Percentiles rank a stretch among this genome's conserved stretches.
Conservation (phyloP, 2,797 vertebrate genomes). For the Pogonophryne albipinna region DNA sequence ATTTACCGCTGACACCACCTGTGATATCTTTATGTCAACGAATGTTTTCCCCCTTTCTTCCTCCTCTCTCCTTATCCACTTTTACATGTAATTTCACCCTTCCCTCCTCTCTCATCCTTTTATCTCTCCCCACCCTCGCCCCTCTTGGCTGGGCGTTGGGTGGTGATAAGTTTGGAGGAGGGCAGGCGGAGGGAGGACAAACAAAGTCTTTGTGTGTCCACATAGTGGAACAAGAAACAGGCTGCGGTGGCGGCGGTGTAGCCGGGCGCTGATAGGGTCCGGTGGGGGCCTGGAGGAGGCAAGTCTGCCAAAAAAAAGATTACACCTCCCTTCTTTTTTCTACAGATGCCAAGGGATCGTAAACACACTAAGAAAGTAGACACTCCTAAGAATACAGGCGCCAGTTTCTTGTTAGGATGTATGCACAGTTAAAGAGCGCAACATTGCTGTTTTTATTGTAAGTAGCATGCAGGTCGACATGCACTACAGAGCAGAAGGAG, state of each 20-base stretch:
- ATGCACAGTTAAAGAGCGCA: conserved; percentile 17
- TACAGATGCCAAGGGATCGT: conserved; percentile 65
- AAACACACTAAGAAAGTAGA: conserved; percentile 68
- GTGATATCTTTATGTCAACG: conserved; percentile 51
- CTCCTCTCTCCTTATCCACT: conserved; percentile 21
- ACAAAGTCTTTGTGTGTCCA: conserved; percentile 79
- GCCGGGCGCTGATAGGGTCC: conserved; percentile 65
- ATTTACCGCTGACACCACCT: conserved; percentile 52
- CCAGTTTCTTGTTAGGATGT: conserved; percentile 53
- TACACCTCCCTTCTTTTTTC: conserved; percentile 66
- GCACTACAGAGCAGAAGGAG: neutral
- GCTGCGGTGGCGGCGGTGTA: conserved; percentile 65
- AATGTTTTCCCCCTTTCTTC: conserved; percentile 14
- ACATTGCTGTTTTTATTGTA: conserved; percentile 25
- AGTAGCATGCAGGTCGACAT: conserved; percentile 7
- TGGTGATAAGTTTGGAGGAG: conserved; percentile 79
- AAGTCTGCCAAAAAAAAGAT: conserved; percentile 69
- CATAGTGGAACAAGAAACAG: conserved; percentile 74
- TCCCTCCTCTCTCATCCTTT: conserved; percentile 20
- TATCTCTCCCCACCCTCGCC: conserved; percentile 46
- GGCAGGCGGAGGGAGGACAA: conserved; percentile 71
- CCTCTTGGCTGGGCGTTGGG: conserved; percentile 79
- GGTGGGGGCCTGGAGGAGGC: conserved; percentile 68
- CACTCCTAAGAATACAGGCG: conserved; percentile 64
- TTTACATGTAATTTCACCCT: conserved; percentile 47